Evolutionary conservation across 2,113 vertebrate genomes (phyloP), one percentile per base, ranked within the genome.

Genomic region (Mus spicilegus): DNA sequence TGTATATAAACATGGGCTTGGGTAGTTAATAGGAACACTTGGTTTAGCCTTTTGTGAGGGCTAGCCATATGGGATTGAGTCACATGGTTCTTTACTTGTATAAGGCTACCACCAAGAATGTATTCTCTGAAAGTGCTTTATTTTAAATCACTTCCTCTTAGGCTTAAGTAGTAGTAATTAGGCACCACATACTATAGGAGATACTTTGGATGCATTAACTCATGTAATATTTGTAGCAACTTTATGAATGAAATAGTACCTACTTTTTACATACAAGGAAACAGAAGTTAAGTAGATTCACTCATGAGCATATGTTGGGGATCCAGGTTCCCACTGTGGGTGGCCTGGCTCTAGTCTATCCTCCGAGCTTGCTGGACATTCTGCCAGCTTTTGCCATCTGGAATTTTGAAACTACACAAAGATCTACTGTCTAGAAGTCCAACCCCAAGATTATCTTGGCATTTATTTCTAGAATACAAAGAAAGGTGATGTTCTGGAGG

Each of bases 381-480:
- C 3, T n/a, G 9, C 70, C 49, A 70, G 70, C 30, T 56, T 84
- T 61, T 33, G 70, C 30, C 73, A 56, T 3, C 42, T 77, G 89
- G 11, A 19, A 80, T 26, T 67, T 72, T n/a, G 22, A 5, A 69
- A 65, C 42, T 72, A 86, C 28, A 82, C 17, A 42, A 42, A 77
- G 75, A 82, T 24, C 46, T 67, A 42, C 6, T 14, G 6, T 63
- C 20, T 51, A 51, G 36, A 87, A 63, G 3, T 30, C 33, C 4
- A 84, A 22, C n/a, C 51, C 13, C 76, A 82, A 36, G 26, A n/a
- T 49, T 30, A 19, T n/a, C 46, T 30, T 84, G 73, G 1, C 10
- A 92, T 86, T 93, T 72, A 30, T 30, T 95, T 82, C 76, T 90
- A 42, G 70, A 88, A 81, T 36, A 61, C 13, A 46, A 72, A 14